phyloP scores from a whole-genome alignment of 2,113 vertebrate species.

The Mugil cephalus region DNA sequence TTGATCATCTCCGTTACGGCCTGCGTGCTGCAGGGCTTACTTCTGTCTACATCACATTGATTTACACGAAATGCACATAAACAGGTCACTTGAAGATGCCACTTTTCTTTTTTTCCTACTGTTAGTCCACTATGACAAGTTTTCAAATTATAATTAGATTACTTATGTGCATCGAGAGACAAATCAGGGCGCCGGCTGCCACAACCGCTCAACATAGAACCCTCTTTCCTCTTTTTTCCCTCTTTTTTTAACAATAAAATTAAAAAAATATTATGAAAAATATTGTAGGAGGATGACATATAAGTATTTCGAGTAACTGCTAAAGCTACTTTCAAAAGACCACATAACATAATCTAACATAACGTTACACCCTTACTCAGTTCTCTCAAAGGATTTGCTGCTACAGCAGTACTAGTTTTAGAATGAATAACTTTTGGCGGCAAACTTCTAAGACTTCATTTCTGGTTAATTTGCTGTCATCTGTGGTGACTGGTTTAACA shows the following conservation, averaged over 20 bases:
- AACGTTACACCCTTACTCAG: too few species aligned
- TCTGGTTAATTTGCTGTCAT: too few species aligned
- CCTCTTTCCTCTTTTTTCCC: background rate
- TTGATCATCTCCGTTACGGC: constrained; percentile 35
- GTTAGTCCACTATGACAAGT: constrained; percentile 37
- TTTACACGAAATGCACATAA: constrained; percentile 53
- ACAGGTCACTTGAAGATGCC: constrained; percentile 61
- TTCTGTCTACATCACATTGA: constrained; percentile 56
- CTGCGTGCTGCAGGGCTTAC: constrained; percentile 53
- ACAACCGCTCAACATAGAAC: constrained; percentile 26
- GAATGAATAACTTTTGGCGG: too few species aligned
- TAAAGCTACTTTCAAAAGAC: too few species aligned
- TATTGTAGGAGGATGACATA: too few species aligned
- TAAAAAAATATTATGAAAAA: too few species aligned
- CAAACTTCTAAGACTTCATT: too few species aligned
- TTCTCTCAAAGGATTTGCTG: too few species aligned
- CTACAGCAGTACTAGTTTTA: too few species aligned
- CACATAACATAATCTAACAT: too few species aligned
- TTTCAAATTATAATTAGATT: constrained; percentile 52
- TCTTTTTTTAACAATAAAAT: background rate
- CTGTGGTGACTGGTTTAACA: too few species aligned
- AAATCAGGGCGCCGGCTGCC: constrained; percentile 27
- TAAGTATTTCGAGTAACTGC: too few species aligned
- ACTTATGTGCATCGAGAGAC: constrained; percentile 23
- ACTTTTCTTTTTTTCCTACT: constrained; percentile 28